A percentile compares a stretch with the other conserved stretches of the same genome.
These are phyloP conservation scores for Rachycentron canadum DNA, from an alignment of 2,797 vertebrate species.

Conservation along the genomic window DNA sequence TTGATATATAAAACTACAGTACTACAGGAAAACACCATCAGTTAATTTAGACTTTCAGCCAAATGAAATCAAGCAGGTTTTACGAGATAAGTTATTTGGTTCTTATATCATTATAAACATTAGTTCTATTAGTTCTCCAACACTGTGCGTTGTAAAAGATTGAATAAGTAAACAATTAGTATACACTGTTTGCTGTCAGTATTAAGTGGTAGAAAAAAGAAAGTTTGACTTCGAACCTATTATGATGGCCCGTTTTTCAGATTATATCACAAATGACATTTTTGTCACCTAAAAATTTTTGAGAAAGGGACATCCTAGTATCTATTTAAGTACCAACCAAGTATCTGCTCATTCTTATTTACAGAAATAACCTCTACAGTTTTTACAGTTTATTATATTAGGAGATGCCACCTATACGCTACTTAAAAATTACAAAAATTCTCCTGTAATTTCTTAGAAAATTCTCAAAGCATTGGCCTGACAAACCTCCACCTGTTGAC, in stretches of 20 bases:
- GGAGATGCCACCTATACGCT: background rate
- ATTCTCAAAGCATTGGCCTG: conserved; percentile 15
- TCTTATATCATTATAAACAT: background rate
- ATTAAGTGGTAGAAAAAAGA: background rate
- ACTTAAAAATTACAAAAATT: background rate
- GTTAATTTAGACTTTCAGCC: conserved; percentile 25
- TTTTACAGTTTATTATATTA: no score
- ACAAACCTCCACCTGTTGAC: conserved; percentile 73
- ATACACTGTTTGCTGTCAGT: background rate
- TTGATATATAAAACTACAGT: conserved; percentile 27
- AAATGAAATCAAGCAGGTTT: conserved; percentile 13
- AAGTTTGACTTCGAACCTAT: background rate
- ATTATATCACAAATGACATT: background rate
- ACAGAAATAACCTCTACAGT: no score
- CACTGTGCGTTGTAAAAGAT: background rate
- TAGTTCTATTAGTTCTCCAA: background rate
- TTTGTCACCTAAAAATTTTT: background rate
- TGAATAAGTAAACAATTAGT: background rate
- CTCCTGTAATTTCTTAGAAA: conserved; percentile 43
- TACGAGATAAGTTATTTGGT: background rate
- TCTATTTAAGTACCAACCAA: no score
- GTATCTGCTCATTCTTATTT: background rate
- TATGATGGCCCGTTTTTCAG: no score
- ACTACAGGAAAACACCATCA: conserved; percentile 9
- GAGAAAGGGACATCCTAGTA: no score